Conservation (phyloP, 2,113 vertebrate species). For the Microcebus lehilahytsara region DNA sequence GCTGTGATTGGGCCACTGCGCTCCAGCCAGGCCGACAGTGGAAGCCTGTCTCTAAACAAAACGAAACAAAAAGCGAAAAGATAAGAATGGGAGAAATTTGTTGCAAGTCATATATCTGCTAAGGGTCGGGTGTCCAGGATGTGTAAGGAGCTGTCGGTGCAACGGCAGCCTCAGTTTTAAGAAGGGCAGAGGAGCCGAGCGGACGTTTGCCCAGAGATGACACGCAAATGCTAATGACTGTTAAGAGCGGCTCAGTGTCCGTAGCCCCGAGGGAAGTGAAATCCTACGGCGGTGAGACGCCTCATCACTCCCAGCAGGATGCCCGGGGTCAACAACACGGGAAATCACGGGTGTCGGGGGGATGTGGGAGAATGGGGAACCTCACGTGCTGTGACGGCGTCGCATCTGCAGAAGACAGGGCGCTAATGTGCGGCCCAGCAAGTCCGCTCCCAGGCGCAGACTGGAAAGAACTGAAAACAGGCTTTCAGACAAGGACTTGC, state of each 20-base stretch:
- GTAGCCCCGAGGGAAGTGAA: neutral
- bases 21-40: too few species aligned
- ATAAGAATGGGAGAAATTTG: neutral
- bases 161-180: neutral
- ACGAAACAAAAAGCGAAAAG: too few species aligned
- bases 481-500: neutral
- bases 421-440: neutral
- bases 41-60: too few species aligned
- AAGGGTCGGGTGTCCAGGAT: neutral
- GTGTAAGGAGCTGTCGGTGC: neutral
- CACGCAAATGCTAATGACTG: neutral
- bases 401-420: neutral
- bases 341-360: neutral
- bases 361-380: neutral
- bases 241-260: neutral
- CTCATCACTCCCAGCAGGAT: neutral
- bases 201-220: neutral
- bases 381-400: neutral
- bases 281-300: neutral
- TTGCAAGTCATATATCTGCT: neutral
- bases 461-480: neutral
- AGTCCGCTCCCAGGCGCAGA: neutral
- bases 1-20: too few species aligned
- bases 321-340: neutral
- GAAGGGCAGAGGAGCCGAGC: neutral